Evolutionary conservation across 1,140 invertebrate species (phyloP).

Genomic region (Drosophila burlai): DNA sequence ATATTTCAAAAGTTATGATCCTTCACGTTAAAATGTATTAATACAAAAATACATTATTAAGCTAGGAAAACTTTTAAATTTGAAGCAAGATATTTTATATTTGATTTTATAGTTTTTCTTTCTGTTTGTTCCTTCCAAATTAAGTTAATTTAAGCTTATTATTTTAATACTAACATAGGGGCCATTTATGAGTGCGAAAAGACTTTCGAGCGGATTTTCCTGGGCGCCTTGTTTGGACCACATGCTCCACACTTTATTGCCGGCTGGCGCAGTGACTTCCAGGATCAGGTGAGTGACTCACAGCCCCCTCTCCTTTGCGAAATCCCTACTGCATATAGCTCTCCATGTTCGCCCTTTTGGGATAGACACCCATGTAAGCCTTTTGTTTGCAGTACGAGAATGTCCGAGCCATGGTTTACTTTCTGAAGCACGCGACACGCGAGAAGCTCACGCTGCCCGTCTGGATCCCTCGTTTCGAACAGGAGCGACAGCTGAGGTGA

Average conservation of each 20-base stretch:
- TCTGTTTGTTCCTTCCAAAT: neutral
- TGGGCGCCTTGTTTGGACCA: conserved; percentile 92
- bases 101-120: neutral
- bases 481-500: conserved; percentile 79
- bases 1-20: neutral
- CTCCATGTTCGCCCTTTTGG: too few species aligned
- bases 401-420: conserved; percentile 90
- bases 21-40: neutral
- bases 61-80: neutral
- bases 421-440: conserved; percentile 89
- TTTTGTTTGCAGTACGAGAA: conserved; percentile 88
- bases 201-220: conserved; percentile 91
- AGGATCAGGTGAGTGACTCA: conserved; percentile 86
- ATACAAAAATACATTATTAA: neutral
- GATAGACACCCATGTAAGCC: conserved; percentile 16
- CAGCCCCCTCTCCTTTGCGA: neutral
- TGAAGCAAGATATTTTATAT: neutral
- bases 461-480: conserved; percentile 77
- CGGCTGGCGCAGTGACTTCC: conserved; percentile 94
- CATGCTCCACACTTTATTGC: conserved; percentile 91
- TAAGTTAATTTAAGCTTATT: too few species aligned
- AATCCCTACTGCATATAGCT: conserved; percentile 8
- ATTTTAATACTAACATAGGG: conserved; percentile 71
- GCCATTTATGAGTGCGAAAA: conserved; percentile 91
- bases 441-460: conserved; percentile 75